Percentiles rank a stretch among this genome's conserved stretches.
Conservation (phyloP, 1,140 invertebrate species). For the Philaenus spumarius region DNA sequence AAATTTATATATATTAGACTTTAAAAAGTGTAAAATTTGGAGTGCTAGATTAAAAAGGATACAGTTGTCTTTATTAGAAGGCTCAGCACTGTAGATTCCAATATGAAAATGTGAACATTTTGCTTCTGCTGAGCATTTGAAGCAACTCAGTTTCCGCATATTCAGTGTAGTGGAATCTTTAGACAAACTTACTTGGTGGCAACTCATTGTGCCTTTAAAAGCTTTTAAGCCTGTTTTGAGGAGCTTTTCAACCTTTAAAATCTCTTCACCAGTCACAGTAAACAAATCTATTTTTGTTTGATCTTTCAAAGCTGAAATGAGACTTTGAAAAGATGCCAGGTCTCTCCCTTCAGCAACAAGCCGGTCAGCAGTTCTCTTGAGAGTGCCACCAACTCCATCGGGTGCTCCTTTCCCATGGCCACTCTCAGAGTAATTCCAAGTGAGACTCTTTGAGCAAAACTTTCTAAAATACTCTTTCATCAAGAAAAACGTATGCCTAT, state of each 20-base stretch:
- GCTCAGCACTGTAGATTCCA: background rate
- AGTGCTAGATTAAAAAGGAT: background rate
- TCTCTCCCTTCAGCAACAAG: slow-evolving; percentile 26
- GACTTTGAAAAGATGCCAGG: background rate
- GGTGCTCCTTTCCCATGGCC: slow-evolving; percentile 36
- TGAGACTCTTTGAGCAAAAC: background rate
- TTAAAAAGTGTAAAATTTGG: too few species aligned
- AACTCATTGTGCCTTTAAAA: background rate
- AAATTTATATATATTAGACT: background rate
- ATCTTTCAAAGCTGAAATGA: background rate
- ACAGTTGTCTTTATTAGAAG: background rate
- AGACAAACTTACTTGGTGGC: background rate
- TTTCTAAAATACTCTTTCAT: background rate
- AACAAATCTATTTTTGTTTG: background rate
- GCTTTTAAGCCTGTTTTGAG: background rate
- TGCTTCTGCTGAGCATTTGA: background rate
- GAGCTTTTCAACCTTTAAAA: background rate
- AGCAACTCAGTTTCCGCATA: background rate
- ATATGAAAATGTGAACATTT: slow-evolving; percentile 1
- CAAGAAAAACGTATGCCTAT: slow-evolving; percentile 20
- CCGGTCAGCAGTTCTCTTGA: slow-evolving; percentile 37
- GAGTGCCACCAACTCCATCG: slow-evolving; percentile 37
- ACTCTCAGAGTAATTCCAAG: slow-evolving; percentile 36
- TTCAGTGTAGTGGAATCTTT: background rate
- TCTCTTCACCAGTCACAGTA: background rate